Evolutionary conservation across 2,113 vertebrate genomes (phyloP), one percentile per base, ranked within the genome.

Genomic region (Canis aureus): DNA sequence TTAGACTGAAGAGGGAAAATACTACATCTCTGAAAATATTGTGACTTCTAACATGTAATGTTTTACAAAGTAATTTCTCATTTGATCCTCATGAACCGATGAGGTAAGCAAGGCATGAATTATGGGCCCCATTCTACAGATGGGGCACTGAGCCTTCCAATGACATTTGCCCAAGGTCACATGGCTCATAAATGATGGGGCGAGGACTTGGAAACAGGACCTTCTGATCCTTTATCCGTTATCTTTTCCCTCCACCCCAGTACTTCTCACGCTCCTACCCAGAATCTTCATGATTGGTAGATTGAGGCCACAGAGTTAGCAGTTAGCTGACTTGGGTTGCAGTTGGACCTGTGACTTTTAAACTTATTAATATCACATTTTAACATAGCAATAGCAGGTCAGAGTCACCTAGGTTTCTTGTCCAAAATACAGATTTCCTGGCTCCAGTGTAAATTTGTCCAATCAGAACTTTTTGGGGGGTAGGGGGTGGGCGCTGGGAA

Each of bases 21-120:
- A 71, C 20, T 84, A 23, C 43, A 17, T 69, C 53, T 74, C 17
- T 38, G 94, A 85, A 96, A 91, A 57, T 13, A 19, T 4, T 57
- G 13, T 59, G 55, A 69, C 81, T 59, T 86, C 71, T 86, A 93
- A 86, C 10, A 9, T 9, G 55, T 27, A 60, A 53, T 92, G 29
- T 53, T 64, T 82, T 62, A 59, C 19, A 35, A 59, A 85, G 25
- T 59, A 59, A 51, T 85, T 85, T 97, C 79, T 95, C 66, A 59
- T 86, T 73, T 93, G 59, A 64, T 80, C 62, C 57, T 66, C 38
- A 32, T 84, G 76, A 93, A 43, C n/a, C 51, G 79, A 3, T 71
- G 84, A 86, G 7, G 19, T 35, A 93, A 91, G 51, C 59, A 79
- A 59, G 23, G 38, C 25, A 22, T 64, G 49, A 88, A 78, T 55